Evolutionary conservation across 1,140 invertebrate species (phyloP), one percentile per base, ranked within the genome.

Genomic region (Papilio machaon): DNA sequence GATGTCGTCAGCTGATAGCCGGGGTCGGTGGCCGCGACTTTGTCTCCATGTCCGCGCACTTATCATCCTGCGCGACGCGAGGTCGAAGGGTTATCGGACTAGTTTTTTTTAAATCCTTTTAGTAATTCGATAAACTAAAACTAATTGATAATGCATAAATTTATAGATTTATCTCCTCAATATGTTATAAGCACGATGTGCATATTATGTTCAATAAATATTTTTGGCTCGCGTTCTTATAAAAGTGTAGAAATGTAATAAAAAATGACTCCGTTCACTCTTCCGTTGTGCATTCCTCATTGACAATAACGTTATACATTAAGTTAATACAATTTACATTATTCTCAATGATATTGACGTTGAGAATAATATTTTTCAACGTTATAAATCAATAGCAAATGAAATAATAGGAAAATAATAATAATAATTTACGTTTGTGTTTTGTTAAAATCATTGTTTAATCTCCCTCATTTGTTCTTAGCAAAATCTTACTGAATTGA

Each of bases 1-100:
- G 91, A 91, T 94, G 91, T 92, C 90, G 91, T 92, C 91, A 93
- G 92, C 92, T 94, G 92, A 94, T 94, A 94, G 83, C 83, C 60
- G 88, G 87, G 92, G 92, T 92, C 87, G 91, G 86, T 88, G 91
- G 81, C 90, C 91, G 88, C 91, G 88, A 93, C 92, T 92, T 93
- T 93, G 92, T 91, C 91, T 91, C 90, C 84, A 86, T 89, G 89
- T 86, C 87, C 90, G 86, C 85, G 86, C 90, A 88, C 87, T 90
- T 94, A 90, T 91, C 91, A 86, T 86, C 85, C 85, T 85, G 81
- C 82, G 83, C 85, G 86, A 81, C 82, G 85, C 79, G 83, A 88
- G 89, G 89, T 91, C 90, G 85, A 85, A 84, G 86, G 90, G 92
- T 92, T 94, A 94, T 92, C 91, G 83, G 82, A 83, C 82, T 87